A percentile compares a stretch with the other conserved stretches of the same genome.
Evolutionary conservation across 2,113 vertebrate genomes (phyloP).

Genomic region (Chinchilla lanigera): DNA sequence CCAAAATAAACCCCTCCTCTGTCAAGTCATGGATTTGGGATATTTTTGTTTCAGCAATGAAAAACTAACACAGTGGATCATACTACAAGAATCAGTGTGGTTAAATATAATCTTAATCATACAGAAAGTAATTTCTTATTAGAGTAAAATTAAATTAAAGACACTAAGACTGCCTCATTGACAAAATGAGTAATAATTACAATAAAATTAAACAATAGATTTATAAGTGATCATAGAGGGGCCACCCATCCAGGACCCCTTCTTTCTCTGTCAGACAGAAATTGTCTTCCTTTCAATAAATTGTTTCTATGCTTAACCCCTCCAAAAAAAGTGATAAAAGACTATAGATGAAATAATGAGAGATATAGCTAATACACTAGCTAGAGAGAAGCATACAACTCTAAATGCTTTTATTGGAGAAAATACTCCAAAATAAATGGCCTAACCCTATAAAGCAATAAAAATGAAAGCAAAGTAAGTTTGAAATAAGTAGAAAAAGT

Average conservation of each 20-base stretch:
- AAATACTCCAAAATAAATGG: background rate
- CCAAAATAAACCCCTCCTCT: background rate
- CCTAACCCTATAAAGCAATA: background rate
- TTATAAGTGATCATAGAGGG: background rate
- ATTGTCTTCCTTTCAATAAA: background rate
- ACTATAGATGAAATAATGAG: background rate
- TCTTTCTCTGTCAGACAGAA: background rate
- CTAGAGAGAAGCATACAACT: background rate
- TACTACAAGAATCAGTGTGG: background rate
- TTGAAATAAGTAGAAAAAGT: background rate
- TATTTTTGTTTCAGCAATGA: background rate
- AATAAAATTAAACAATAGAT: background rate
- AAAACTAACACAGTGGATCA: background rate
- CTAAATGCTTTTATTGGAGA: background rate
- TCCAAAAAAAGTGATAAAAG: background rate
- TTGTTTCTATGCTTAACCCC: background rate
- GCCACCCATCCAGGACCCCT: background rate
- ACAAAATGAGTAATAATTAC: background rate
- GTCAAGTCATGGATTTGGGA: background rate
- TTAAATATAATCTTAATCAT: background rate
- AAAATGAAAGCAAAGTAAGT: background rate
- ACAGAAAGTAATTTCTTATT: background rate
- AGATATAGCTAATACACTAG: background rate
- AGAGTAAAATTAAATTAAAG: background rate
- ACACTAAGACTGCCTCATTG: background rate